Evolutionary conservation across 2,888 invertebrate species (phyloP).

Genomic region (Germaria angustata): DNA sequence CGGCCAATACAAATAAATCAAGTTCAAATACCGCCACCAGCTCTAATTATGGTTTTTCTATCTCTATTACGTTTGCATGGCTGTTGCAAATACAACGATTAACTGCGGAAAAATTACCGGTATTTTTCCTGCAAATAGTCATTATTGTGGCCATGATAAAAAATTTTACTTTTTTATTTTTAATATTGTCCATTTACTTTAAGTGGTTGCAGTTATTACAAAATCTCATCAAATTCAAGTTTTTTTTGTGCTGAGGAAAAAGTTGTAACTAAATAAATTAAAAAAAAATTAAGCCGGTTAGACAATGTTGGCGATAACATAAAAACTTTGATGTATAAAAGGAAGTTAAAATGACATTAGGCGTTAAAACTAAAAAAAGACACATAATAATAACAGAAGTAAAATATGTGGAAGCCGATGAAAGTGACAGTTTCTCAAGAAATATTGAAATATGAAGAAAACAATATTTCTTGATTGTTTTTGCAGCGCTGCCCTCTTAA

Average conservation of each 20-base stretch:
- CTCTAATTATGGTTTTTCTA: conserved; percentile 28
- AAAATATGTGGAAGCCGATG: neutral
- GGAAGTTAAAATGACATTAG: conserved; percentile 20
- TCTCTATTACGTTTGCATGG: neutral
- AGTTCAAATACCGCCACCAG: conserved; percentile 55
- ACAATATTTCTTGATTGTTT: neutral
- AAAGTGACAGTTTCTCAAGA: conserved; percentile 16
- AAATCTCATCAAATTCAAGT: conserved; percentile 27
- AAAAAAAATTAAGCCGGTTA: conserved; percentile 18
- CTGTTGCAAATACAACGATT: conserved; percentile 23
- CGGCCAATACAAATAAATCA: conserved; percentile 35
- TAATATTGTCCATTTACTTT: conserved; percentile 47
- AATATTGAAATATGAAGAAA: conserved; percentile 19
- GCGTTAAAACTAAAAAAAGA: conserved; percentile 2
- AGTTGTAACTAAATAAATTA: neutral
- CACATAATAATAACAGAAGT: neutral
- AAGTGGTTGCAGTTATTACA: conserved; percentile 48
- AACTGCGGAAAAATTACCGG: conserved; percentile 36
- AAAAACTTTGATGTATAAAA: neutral
- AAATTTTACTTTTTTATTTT: neutral
- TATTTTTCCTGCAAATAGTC: conserved; percentile 26
- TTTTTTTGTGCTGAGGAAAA: neutral
- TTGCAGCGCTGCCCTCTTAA: too few relatives aligned
- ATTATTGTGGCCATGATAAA: conserved; percentile 37
- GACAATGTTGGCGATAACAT: neutral